Evolutionary conservation across 2,797 vertebrate genomes (phyloP).

Genomic region (Mastacembelus armatus): DNA sequence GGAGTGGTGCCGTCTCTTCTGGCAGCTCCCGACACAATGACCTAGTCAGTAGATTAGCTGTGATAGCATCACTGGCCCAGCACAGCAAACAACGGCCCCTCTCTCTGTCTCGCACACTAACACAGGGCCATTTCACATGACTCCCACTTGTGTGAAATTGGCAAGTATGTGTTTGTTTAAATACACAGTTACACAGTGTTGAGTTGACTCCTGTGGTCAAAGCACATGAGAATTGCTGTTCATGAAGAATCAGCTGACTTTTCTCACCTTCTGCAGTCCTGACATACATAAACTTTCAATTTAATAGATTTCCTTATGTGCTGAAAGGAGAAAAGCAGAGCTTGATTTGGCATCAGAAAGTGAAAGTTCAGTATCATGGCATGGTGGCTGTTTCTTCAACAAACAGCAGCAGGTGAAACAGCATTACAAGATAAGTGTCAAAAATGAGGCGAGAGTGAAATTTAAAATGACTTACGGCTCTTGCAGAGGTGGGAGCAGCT

Average conservation of each 20-base stretch:
- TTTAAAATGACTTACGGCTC: slow-evolving; percentile 18
- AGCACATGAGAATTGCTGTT: slow-evolving; percentile 6
- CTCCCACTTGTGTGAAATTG: slow-evolving; percentile 35
- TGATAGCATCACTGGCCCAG: slow-evolving; percentile 45
- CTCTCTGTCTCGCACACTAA: slow-evolving; percentile 17
- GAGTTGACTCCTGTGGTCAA: slow-evolving; percentile 5
- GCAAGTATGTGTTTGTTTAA: slow-evolving; percentile 38
- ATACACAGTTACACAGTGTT: background rate
- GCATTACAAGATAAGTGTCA: slow-evolving; percentile 32
- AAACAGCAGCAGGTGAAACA: slow-evolving; percentile 29
- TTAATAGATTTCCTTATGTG: slow-evolving; percentile 18
- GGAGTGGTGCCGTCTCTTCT: slow-evolving; percentile 26
- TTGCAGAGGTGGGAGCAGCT: slow-evolving; percentile 18
- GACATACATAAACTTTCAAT: background rate
- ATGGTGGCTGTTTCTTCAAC: slow-evolving; percentile 3
- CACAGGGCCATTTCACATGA: slow-evolving; percentile 28
- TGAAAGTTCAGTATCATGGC: slow-evolving; percentile 27
- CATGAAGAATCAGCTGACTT: background rate
- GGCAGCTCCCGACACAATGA: slow-evolving; percentile 51
- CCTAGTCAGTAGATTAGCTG: slow-evolving; percentile 57
- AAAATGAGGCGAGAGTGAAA: slow-evolving; percentile 27
- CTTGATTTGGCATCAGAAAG: slow-evolving; percentile 21
- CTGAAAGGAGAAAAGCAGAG: background rate
- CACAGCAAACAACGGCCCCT: slow-evolving; percentile 58
- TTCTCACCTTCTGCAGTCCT: background rate